phyloP scores from a whole-genome alignment of 2,113 vertebrate species.

The Platysteira castanea region DNA sequence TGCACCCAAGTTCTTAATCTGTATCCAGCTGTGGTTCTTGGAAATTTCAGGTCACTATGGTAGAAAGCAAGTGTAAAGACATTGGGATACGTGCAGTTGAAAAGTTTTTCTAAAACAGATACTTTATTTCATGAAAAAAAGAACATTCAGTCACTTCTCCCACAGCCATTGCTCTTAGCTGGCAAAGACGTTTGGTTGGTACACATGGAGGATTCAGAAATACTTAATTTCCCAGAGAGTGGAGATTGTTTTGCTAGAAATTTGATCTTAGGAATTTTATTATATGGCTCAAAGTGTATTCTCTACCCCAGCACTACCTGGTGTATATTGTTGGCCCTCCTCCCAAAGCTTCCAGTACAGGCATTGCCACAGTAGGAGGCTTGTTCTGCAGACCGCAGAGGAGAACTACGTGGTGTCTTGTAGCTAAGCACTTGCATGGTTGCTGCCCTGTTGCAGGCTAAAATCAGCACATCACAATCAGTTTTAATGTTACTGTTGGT shows the following conservation, averaged over 20 bases:
- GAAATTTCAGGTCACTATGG: neutral
- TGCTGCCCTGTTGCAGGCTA: neutral
- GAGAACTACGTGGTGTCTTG: neutral
- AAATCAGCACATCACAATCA: neutral
- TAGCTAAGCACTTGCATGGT: neutral
- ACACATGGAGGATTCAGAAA: neutral
- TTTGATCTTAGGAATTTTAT: neutral
- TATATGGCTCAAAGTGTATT: neutral
- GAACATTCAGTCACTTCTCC: neutral
- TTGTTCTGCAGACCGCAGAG: neutral
- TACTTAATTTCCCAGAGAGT: neutral
- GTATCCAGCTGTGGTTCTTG: neutral
- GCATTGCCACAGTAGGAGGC: neutral
- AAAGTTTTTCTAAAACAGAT: neutral
- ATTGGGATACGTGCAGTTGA: neutral
- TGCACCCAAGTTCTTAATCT: neutral
- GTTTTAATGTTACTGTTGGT: neutral
- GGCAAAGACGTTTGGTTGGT: neutral
- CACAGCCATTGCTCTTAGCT: neutral
- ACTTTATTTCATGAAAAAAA: neutral
- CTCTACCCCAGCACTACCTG: neutral
- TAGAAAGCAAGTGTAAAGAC: neutral
- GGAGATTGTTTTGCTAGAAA: neutral
- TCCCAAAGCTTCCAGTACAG: neutral
- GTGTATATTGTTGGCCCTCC: accelerated